Evolutionary conservation across 2,113 vertebrate species (phyloP).

Genomic region (Labeo catla): DNA sequence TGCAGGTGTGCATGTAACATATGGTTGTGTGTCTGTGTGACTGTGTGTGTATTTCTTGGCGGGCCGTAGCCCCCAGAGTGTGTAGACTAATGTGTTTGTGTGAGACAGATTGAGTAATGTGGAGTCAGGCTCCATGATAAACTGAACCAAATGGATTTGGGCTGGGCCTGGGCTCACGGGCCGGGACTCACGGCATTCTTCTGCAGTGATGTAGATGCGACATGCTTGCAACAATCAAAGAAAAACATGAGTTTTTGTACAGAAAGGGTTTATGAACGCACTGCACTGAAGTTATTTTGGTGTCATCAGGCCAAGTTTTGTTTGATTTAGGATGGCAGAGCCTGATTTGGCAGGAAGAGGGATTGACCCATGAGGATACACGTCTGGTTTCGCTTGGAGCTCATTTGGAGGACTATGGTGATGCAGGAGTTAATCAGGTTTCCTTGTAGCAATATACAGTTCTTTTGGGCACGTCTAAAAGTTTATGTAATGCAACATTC

Average conservation of each 20-base stretch:
- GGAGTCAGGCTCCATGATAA: constrained; percentile 48
- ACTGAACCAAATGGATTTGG: constrained; percentile 66
- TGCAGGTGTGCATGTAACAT: constrained; percentile 15
- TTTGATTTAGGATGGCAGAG: constrained; percentile 17
- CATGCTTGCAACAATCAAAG: constrained; percentile 15
- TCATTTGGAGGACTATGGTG: not conserved
- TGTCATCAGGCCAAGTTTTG: constrained; percentile 3
- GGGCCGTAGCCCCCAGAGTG: not conserved
- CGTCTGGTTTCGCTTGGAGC: constrained; percentile 12
- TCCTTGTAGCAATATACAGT: not conserved
- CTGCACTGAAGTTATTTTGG: constrained; percentile 14
- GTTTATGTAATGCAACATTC: not conserved
- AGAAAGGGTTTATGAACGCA: constrained; percentile 10
- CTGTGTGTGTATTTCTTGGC: not conserved
- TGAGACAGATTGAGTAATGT: constrained; percentile 6
- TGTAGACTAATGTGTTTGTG: constrained; percentile 33
- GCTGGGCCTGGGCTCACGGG: constrained; percentile 34
- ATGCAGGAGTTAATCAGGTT: constrained; percentile 15
- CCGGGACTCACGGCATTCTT: not conserved
- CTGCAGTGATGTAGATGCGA: constrained; percentile 31
- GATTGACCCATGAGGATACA: not conserved
- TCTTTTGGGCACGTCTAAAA: not conserved
- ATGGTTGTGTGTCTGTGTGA: not conserved
- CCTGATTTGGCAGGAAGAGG: constrained; percentile 26
- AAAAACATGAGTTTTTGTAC: not conserved